Evolutionary conservation across 2,113 vertebrate species (phyloP).

Genomic region (Empidonax alnorum): DNA sequence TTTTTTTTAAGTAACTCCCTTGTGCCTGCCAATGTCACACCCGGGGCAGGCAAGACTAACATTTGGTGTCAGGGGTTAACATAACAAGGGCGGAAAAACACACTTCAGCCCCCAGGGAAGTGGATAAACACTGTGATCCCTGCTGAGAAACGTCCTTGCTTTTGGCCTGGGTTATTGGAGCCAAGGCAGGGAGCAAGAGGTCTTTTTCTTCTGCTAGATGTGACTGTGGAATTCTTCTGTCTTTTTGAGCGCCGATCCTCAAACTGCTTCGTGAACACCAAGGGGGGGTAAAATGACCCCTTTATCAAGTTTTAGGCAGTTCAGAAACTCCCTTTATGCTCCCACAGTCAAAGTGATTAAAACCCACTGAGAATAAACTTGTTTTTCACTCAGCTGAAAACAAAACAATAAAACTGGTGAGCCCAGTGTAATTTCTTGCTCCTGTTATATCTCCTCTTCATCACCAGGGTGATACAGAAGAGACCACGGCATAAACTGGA

Average conservation of each 20-base stretch:
- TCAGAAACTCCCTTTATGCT: neutral
- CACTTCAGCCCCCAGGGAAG: neutral
- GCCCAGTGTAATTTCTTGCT: neutral
- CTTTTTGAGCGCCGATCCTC: neutral
- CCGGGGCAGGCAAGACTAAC: neutral
- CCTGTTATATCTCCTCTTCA: neutral
- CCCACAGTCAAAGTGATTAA: neutral
- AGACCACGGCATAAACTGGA: accelerated
- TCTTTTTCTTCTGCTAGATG: neutral
- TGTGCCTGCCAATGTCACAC: neutral
- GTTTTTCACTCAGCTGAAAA: neutral
- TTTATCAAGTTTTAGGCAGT: neutral
- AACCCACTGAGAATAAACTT: neutral
- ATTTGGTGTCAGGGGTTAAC: conserved; percentile 7
- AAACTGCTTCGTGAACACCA: neutral
- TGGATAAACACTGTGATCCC: neutral
- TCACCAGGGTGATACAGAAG: neutral
- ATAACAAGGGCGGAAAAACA: conserved; percentile 12
- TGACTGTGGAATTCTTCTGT: neutral
- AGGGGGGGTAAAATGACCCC: neutral
- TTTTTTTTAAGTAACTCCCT: neutral
- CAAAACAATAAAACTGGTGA: neutral
- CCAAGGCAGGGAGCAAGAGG: neutral
- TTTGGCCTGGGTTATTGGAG: neutral
- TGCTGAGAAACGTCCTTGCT: neutral